Evolutionary conservation across 2,888 invertebrate species (phyloP).

Genomic region (Penaeus monodon): DNA sequence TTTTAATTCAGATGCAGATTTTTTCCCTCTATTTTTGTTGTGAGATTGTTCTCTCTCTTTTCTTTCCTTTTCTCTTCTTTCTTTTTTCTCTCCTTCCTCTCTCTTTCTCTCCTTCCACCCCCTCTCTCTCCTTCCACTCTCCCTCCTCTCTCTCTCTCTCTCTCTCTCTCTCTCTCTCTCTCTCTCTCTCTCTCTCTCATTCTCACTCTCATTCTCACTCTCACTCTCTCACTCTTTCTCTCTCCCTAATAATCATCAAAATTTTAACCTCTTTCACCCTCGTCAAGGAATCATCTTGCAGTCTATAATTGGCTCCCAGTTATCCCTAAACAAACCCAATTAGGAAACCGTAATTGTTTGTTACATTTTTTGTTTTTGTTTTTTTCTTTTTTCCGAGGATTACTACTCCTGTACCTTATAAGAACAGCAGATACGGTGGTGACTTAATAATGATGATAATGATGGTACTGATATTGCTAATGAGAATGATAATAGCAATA

Average conservation of each 20-base stretch:
- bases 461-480: too few species aligned
- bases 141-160: conserved; percentile 6
- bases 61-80: background rate
- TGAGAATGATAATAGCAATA: too few species aligned
- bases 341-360: too few species aligned
- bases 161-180: background rate
- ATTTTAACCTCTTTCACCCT: background rate
- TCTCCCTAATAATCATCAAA: background rate
- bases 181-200: background rate
- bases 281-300: background rate
- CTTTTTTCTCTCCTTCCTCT: background rate
- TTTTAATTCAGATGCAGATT: too few species aligned
- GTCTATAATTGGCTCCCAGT: too few species aligned
- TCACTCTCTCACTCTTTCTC: conserved; percentile 24
- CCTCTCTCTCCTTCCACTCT: background rate
- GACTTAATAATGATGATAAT: too few species aligned
- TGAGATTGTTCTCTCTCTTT: background rate
- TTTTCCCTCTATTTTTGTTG: too few species aligned
- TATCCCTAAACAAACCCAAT: too few species aligned
- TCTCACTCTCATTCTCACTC: background rate
- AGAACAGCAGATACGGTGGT: background rate
- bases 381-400: too few species aligned
- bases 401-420: background rate
- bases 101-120: background rate
- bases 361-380: too few species aligned